These are phyloP conservation scores for Drosophila lutescens DNA, from an alignment of 2,888 invertebrate genomes.

Conservation along the genomic window DNA sequence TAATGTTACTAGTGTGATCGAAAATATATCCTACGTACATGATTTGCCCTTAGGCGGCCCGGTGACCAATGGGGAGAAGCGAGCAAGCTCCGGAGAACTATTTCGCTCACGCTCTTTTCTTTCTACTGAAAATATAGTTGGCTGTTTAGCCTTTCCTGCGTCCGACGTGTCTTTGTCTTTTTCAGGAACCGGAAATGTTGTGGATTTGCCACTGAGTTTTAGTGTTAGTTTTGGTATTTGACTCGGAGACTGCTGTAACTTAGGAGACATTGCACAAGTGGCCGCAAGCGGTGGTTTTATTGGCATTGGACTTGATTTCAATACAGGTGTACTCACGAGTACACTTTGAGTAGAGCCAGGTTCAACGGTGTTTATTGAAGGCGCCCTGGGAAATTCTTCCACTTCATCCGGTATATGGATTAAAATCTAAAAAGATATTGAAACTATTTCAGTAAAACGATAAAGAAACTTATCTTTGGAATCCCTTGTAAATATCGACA, in stretches of 20 bases:
- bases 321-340: not conserved
- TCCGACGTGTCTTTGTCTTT: slow-evolving; percentile 22
- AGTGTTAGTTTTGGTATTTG: slow-evolving; percentile 91
- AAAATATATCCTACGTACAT: slow-evolving; percentile 32
- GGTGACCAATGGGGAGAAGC: slow-evolving; percentile 92
- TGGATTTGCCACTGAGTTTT: slow-evolving; percentile 86
- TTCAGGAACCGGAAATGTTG: slow-evolving; percentile 21
- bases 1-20: not conserved
- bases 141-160: not conserved
- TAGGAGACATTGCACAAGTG: slow-evolving; percentile 14
- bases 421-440: not conserved
- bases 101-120: slow-evolving; percentile 85
- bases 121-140: not conserved
- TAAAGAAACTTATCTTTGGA: not conserved
- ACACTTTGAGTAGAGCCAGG: not conserved
- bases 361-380: slow-evolving; percentile 5
- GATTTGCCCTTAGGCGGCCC: slow-evolving; percentile 90
- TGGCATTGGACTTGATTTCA: not conserved
- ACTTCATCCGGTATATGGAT: slow-evolving; percentile 10
- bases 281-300: not conserved
- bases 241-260: slow-evolving; percentile 46
- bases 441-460: not conserved
- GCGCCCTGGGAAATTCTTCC: not conserved
- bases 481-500: not conserved
- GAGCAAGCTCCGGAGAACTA: slow-evolving; percentile 92